Evolutionary conservation across 2,888 invertebrate species (phyloP).

Genomic region (Oeneis ivallda): DNA sequence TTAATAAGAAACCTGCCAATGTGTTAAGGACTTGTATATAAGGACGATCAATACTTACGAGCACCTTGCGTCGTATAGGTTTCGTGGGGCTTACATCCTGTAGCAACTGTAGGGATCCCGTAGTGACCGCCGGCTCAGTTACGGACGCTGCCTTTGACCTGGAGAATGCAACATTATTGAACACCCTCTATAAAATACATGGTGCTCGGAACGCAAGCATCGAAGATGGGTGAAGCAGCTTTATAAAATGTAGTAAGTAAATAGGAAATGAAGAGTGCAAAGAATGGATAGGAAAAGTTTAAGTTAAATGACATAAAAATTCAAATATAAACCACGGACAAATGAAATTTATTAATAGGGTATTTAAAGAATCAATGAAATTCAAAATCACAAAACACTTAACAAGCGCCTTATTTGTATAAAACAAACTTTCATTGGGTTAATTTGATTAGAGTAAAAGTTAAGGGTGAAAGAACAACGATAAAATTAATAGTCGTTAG

Average conservation of each 20-base stretch:
- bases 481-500: too few relatives aligned
- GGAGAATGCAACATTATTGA: slow-evolving; percentile 39
- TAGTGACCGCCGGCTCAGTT: slow-evolving; percentile 62
- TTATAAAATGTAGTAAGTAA: slow-evolving; percentile 17
- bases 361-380: too few relatives aligned
- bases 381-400: too few relatives aligned
- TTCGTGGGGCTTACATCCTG: slow-evolving; percentile 76
- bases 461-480: too few relatives aligned
- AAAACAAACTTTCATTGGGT: too few relatives aligned
- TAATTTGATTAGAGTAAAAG: too few relatives aligned
- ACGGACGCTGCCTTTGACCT: slow-evolving; percentile 73
- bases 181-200: slow-evolving; percentile 10
- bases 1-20: too few relatives aligned
- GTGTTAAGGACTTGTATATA: not conserved
- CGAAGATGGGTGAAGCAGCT: slow-evolving; percentile 20
- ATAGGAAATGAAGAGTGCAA: slow-evolving; percentile 1
- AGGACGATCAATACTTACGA: not conserved
- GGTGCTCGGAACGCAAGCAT: slow-evolving; percentile 22
- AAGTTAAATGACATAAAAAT: not conserved
- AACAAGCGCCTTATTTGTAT: too few relatives aligned
- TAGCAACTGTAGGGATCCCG: slow-evolving; percentile 66
- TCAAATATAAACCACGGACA: not conserved
- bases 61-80: slow-evolving; percentile 71
- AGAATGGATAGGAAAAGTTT: slow-evolving; percentile 1
- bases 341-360: not conserved